These are phyloP conservation scores for Lobophora halterata DNA, from an alignment of 2,888 invertebrate genomes.

Conservation along the genomic window DNA sequence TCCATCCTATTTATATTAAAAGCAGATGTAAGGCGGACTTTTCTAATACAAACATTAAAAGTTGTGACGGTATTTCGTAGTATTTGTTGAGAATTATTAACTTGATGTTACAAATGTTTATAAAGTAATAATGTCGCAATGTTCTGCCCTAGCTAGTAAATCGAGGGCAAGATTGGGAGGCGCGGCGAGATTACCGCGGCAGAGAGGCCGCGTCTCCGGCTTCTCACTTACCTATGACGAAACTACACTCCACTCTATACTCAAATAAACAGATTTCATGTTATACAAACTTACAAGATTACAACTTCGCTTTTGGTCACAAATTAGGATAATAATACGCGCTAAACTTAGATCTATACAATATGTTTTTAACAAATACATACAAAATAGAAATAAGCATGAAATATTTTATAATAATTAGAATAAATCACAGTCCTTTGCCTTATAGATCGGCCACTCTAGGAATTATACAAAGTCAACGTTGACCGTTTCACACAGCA, in stretches of 20 bases:
- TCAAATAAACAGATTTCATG: conserved; percentile 36
- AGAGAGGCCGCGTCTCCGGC: too few species aligned
- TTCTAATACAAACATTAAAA: too few species aligned
- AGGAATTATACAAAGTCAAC: conserved; percentile 42
- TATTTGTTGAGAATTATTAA: too few species aligned
- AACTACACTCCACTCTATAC: conserved; percentile 14
- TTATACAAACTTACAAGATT: conserved; percentile 45
- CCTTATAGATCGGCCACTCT: conserved; percentile 63
- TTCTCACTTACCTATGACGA: background rate
- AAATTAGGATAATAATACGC: conserved; percentile 57
- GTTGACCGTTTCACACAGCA: conserved; percentile 8
- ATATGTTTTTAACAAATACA: conserved; percentile 59
- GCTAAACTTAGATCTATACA: conserved; percentile 62
- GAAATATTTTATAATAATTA: conserved; percentile 61
- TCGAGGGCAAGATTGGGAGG: too few species aligned
- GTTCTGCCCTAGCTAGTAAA: too few species aligned
- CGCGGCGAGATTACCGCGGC: too few species aligned
- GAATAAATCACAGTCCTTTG: conserved; percentile 79
- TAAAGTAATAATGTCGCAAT: too few species aligned
- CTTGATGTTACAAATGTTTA: too few species aligned
- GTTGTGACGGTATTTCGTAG: too few species aligned
- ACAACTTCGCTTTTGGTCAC: conserved; percentile 63
- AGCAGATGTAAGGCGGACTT: too few species aligned
- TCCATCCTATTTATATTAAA: too few species aligned
- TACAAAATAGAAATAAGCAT: conserved; percentile 73